Evolutionary conservation across 1,140 invertebrate genomes (phyloP).

Genomic region (Macrostomum lignano): DNA sequence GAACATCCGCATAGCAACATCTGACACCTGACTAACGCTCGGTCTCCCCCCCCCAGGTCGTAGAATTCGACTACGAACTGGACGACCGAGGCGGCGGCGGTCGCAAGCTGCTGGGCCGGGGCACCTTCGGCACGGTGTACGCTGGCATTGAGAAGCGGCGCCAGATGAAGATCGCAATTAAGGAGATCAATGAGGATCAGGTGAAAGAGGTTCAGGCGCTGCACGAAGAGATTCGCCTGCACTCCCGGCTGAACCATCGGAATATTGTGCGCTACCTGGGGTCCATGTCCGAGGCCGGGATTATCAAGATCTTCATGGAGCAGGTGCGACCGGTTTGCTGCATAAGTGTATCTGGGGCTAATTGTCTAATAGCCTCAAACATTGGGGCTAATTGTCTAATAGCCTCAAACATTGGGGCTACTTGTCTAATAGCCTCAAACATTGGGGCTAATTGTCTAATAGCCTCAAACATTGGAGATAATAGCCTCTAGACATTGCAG

Average conservation of each 20-base stretch:
- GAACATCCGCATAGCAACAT: too few species aligned
- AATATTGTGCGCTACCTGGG: conserved; percentile 95
- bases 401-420: too few species aligned
- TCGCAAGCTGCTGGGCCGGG: conserved; percentile 59
- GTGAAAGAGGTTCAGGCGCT: conserved; percentile 60
- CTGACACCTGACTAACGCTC: too few species aligned
- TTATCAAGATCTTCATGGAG: conserved; percentile 94
- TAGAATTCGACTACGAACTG: conserved; percentile 68
- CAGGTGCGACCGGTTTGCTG: too few species aligned
- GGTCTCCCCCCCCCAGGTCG: too few species aligned
- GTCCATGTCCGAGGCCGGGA: conserved; percentile 68
- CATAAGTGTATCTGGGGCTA: too few species aligned
- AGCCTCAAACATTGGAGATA: too few species aligned
- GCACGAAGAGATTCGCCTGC: conserved; percentile 88
- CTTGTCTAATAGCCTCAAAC: too few species aligned
- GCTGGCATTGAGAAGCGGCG: conserved; percentile 35
- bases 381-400: too few species aligned
- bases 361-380: too few species aligned
- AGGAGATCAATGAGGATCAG: conserved; percentile 3
- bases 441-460: too few species aligned
- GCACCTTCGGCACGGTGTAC: conserved; percentile 79
- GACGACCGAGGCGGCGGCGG: conserved; percentile 66
- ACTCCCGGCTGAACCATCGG: conserved; percentile 69
- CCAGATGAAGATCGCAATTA: conserved; percentile 3
- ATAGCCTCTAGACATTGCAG: too few species aligned